Conservation (phyloP, 2,113 vertebrate genomes). For the Entelurus aequoreus region DNA sequence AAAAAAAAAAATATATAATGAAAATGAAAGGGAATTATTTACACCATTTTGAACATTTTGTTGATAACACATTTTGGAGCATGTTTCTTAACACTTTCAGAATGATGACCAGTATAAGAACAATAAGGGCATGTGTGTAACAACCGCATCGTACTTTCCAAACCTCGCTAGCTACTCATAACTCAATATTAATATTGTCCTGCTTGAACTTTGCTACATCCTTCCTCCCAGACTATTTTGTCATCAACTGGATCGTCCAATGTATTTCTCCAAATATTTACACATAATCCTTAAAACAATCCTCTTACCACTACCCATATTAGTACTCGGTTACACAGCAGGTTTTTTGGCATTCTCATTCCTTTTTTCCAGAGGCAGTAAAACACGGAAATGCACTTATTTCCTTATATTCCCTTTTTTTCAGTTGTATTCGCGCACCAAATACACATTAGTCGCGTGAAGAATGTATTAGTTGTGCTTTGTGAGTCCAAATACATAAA, state of each 20-base stretch:
- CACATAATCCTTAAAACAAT: constrained; percentile 55
- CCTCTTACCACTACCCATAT: constrained; percentile 48
- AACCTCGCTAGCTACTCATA: constrained; percentile 22
- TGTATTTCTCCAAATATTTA: constrained; percentile 45
- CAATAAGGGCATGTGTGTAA: constrained; percentile 27
- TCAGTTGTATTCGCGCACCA: constrained; percentile 39
- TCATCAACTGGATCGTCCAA: constrained; percentile 35
- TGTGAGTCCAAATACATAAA: constrained; percentile 21
- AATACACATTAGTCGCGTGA: constrained; percentile 63
- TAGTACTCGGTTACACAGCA: constrained; percentile 64
- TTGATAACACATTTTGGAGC: constrained; percentile 48
- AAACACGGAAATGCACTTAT: constrained; percentile 42
- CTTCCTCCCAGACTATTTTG: constrained; percentile 24
- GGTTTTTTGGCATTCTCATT: constrained; percentile 65
- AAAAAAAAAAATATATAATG: constrained; percentile 45
- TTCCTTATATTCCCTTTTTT: constrained; percentile 66
- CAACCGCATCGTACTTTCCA: constrained; percentile 13
- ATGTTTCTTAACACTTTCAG: constrained; percentile 52
- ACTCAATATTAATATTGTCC: constrained; percentile 3
- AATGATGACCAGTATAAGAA: constrained; percentile 43
- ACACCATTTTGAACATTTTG: constrained; percentile 62
- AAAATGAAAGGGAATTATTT: constrained; percentile 43
- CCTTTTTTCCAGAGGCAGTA: constrained; percentile 49
- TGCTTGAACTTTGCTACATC: constrained; percentile 25
- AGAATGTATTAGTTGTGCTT: constrained; percentile 51